Evolutionary conservation across 2,888 invertebrate species (phyloP).

Genomic region (Microctonus aethiopoides): DNA sequence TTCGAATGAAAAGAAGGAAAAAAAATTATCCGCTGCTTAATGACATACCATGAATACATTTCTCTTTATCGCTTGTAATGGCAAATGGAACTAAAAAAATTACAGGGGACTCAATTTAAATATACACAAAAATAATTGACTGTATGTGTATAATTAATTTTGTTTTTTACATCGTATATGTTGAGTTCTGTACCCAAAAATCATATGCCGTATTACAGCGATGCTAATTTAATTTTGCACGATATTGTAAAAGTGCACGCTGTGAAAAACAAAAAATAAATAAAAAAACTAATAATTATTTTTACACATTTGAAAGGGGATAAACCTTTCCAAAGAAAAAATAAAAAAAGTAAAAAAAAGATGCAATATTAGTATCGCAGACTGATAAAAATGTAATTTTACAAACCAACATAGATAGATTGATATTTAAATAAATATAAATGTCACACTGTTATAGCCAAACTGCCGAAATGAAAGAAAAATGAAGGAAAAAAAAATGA

Average conservation of each 20-base stretch:
- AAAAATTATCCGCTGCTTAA: conserved; percentile 29
- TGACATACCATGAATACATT: not conserved
- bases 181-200: conserved; percentile 52
- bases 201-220: conserved; percentile 33
- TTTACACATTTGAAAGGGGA: conserved; percentile 33
- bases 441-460: conserved; percentile 42
- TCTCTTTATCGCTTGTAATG: conserved; percentile 29
- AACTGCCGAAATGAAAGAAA: conserved; percentile 41
- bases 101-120: conserved; percentile 55
- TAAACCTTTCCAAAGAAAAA: conserved; percentile 26
- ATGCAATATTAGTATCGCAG: conserved; percentile 44
- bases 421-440: conserved; percentile 34
- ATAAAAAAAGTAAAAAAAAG: conserved; percentile 7
- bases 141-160: conserved; percentile 44
- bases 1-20: not conserved
- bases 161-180: conserved; percentile 47
- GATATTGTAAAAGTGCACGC: conserved; percentile 11
- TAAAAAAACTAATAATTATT: conserved; percentile 38
- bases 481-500: not conserved
- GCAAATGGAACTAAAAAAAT: conserved; percentile 47
- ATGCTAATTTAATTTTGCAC: conserved; percentile 10
- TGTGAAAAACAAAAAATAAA: conserved; percentile 14
- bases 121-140: conserved; percentile 45
- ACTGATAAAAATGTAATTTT: conserved; percentile 44
- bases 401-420: conserved; percentile 39